These are phyloP conservation scores for Drosophila pullipes DNA, from an alignment of 2,888 invertebrate species.

Conservation along the genomic window DNA sequence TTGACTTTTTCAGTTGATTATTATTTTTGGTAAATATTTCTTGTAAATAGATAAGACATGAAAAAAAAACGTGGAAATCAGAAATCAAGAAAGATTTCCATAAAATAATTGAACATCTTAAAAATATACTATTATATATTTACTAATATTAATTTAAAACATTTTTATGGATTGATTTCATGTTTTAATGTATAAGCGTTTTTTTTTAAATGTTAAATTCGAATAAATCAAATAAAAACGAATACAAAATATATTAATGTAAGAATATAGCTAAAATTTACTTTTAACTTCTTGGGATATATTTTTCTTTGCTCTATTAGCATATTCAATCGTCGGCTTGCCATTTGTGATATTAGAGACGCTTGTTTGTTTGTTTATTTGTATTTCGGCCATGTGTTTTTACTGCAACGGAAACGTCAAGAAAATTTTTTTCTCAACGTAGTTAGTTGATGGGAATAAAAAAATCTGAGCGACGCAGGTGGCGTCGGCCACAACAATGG, in stretches of 20 bases:
- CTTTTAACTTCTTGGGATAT: background rate
- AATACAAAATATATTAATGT: background rate
- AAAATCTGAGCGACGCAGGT: slow-evolving; percentile 65
- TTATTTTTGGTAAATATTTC: background rate
- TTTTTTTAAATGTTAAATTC: background rate
- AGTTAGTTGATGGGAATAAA: slow-evolving; percentile 73
- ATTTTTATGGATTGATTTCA: background rate
- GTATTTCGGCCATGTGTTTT: slow-evolving; percentile 78
- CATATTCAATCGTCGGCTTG: slow-evolving; percentile 6
- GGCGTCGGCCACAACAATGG: slow-evolving; percentile 70
- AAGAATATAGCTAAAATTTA: background rate
- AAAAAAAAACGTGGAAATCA: background rate
- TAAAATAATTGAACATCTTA: background rate
- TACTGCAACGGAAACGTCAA: slow-evolving; percentile 79
- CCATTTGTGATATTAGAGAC: background rate
- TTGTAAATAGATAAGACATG: background rate
- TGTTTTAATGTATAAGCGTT: background rate
- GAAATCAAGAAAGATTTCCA: background rate
- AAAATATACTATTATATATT: background rate
- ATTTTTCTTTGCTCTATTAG: slow-evolving; percentile 10
- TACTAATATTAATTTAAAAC: background rate
- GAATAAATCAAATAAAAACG: background rate
- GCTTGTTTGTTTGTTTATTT: slow-evolving; percentile 40
- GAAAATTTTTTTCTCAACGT: slow-evolving; percentile 71
- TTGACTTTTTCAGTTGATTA: background rate